Conservation (phyloP, 92 coral and sea anemone genomes). For the Phymanthus crucifer region DNA sequence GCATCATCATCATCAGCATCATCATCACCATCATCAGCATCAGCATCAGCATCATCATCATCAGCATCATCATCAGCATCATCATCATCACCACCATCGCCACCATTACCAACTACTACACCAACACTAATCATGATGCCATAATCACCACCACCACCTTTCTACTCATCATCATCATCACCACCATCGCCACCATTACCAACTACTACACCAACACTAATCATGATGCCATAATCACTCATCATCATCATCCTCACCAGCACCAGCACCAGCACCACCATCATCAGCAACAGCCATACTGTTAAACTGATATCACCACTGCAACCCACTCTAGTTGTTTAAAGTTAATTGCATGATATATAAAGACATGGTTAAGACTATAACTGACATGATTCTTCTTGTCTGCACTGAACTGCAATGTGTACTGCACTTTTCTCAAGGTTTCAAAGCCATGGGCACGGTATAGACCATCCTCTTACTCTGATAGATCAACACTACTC, state of each 20-base stretch:
- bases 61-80: background rate
- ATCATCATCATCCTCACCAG: background rate
- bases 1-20: background rate
- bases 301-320: too few relatives aligned
- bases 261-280: background rate
- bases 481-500: constrained; percentile 1
- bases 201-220: too few relatives aligned
- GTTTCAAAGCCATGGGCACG: constrained; percentile 21
- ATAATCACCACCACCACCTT: background rate
- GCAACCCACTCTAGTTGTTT: too few relatives aligned
- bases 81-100: background rate
- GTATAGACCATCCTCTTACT: constrained; percentile 4
- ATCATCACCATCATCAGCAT: background rate
- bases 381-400: background rate
- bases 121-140: background rate
- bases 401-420: constrained; percentile 1
- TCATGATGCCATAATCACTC: too few relatives aligned
- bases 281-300: too few relatives aligned
- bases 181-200: background rate
- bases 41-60: background rate
- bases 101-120: background rate
- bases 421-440: constrained; percentile 26
- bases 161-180: background rate
- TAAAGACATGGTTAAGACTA: too few relatives aligned
- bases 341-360: too few relatives aligned